Evolutionary conservation across 2,888 invertebrate species (phyloP).

Genomic region (Atrina japonica): DNA sequence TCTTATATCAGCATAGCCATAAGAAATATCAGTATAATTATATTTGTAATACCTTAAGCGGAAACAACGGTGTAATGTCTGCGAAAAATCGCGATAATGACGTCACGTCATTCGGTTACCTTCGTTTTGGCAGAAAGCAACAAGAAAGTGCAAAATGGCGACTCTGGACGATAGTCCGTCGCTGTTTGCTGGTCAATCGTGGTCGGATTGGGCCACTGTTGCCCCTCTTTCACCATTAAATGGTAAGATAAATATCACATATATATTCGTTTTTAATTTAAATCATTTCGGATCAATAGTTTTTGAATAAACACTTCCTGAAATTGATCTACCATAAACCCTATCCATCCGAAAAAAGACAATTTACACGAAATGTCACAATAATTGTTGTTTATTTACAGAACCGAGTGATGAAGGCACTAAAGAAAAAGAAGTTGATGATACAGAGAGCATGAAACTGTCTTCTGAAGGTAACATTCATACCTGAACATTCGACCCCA

Average conservation of each 20-base stretch:
- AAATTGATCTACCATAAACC: conserved; percentile 10
- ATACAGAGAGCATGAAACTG: conserved; percentile 75
- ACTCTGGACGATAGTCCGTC: conserved; percentile 81
- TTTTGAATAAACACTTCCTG: conserved; percentile 20
- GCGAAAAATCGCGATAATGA: conserved; percentile 70
- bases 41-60: conserved; percentile 35
- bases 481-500: too few species aligned
- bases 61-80: conserved; percentile 14
- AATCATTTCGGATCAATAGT: neutral
- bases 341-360: conserved; percentile 10
- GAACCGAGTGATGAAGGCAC: conserved; percentile 56
- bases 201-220: conserved; percentile 79
- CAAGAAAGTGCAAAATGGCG: conserved; percentile 81
- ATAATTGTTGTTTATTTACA: conserved; percentile 50
- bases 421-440: conserved; percentile 50
- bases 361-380: conserved; percentile 29
- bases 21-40: neutral
- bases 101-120: conserved; percentile 75
- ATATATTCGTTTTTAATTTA: neutral
- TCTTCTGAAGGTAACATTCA: conserved; percentile 72
- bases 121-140: conserved; percentile 78
- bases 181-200: conserved; percentile 80
- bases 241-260: conserved; percentile 56
- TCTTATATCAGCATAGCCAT: neutral
- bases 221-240: conserved; percentile 66